These are phyloP conservation scores for Anas platyrhynchos DNA, from an alignment of 2,113 vertebrate genomes.

Conservation along the genomic window DNA sequence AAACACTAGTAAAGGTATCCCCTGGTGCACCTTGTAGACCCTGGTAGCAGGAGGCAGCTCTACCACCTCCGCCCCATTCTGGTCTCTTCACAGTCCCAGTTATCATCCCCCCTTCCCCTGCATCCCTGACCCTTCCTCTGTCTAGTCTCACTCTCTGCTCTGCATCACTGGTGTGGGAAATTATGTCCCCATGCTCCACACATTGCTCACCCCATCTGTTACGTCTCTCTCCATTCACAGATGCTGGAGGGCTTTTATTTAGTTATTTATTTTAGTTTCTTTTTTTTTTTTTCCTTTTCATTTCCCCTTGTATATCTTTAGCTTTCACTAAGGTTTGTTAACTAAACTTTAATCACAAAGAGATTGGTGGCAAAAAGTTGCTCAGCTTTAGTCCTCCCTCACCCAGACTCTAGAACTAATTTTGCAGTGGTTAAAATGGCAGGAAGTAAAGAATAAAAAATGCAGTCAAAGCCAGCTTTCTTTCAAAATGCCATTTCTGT, in stretches of 20 bases:
- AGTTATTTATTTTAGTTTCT: neutral
- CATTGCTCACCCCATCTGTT: neutral
- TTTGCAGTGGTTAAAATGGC: neutral
- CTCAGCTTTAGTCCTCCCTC: neutral
- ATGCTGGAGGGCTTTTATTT: neutral
- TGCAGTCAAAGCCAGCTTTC: neutral
- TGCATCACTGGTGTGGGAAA: neutral
- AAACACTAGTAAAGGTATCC: neutral
- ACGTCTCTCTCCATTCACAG: neutral
- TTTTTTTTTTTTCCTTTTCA: neutral
- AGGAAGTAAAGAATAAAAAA: neutral
- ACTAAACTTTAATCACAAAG: neutral
- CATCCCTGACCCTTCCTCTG: neutral
- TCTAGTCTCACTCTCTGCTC: neutral
- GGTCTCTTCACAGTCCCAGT: neutral
- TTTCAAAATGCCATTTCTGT: conserved; percentile 2
- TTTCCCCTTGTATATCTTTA: neutral
- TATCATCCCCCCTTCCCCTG: neutral
- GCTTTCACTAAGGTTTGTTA: neutral
- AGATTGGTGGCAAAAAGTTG: neutral
- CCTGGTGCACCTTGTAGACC: neutral
- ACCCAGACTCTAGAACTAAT: neutral
- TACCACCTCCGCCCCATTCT: neutral
- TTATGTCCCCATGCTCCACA: neutral
- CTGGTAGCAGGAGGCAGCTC: neutral